Evolutionary conservation across 2,888 invertebrate species (phyloP), one percentile per base, ranked within the genome.

Genomic region (Melikaiella ostensackeni): DNA sequence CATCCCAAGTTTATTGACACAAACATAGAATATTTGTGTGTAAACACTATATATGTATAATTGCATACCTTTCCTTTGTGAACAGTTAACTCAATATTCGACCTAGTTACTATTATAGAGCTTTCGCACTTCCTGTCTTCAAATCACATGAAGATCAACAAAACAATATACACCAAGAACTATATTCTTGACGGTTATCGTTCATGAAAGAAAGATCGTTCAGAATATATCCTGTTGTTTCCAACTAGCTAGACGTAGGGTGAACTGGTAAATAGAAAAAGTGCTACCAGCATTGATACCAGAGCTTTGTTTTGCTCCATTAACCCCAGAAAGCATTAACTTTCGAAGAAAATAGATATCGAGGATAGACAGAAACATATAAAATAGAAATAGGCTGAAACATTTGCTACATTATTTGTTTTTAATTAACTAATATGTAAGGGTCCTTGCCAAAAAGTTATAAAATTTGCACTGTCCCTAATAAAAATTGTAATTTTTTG

Each of bases 191-290:
- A 63, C 35, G 33, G 33, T 62, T 62, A 35, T 35, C n/a, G 62
- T 33, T 35, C 62, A n/a, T 62, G 19, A 35, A 62, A 7, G 62
- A 33, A 62, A 35, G 35, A 63, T 61, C 27, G 61, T 61, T 30
- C 30, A 30, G 27, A 61, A 19, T 33, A 63, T 33, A 63, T n/a
- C 62, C 21, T 38, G 63, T 63, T 63, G 63, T 63, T 63, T 63
- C 11, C 5, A 63, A 30, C 33, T 30, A 62, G 30, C 62, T 33
- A n/a, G 35, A 63, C n/a, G 21, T 9, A 21, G 55, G 9, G 55
- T 21, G 21, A 55, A 55, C 57, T 57, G 13, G 35, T 35, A 63
- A 63, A 35, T 35, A 63, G 33, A 63, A 63, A 61, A 33, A 21
- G 35, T 21, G 62, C 27, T 33, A 62, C 7, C n/a, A 35, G 35